These are phyloP conservation scores for human DNA, from an alignment of 2,113 vertebrate species.

Conservation along the genomic window GRCh38 chr16:86320501-86321000, in stretches of 20 bases:
- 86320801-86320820: rapidly evolving
- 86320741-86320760: background rate
- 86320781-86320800: rapidly evolving
- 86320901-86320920: rapidly evolving
- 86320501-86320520: rapidly evolving
- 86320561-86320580: background rate
- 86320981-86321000: rapidly evolving
- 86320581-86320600: background rate
- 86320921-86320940: background rate
- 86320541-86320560: rapidly evolving
- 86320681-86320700: too few relatives aligned
- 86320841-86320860: rapidly evolving
- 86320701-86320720: background rate
- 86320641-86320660: background rate
- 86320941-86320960: rapidly evolving
- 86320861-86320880: rapidly evolving
- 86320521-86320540: background rate
- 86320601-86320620: rapidly evolving
- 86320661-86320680: too few relatives aligned
- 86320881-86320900: rapidly evolving
- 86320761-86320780: rapidly evolving
- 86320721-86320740: background rate
- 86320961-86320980: background rate
- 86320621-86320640: rapidly evolving
- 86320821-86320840: rapidly evolving